Conservation (phyloP, 2,113 vertebrate genomes). For the Thalassoma bifasciatum region DNA sequence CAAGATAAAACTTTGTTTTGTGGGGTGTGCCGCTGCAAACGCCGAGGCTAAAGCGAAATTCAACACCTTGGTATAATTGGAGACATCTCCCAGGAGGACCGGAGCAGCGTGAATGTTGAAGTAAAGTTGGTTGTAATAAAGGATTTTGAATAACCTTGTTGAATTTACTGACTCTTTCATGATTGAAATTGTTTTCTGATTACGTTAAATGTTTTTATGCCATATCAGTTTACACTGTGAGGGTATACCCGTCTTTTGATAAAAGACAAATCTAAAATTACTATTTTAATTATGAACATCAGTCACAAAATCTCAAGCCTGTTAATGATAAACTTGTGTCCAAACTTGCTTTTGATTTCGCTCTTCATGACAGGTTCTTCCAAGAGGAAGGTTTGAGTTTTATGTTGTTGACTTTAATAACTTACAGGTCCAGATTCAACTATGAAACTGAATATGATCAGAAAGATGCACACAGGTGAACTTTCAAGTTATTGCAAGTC, state of each 20-base stretch:
- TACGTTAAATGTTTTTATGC: background rate
- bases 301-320: background rate
- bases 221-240: background rate
- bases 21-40: constrained; percentile 66
- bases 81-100: constrained; percentile 37
- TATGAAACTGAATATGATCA: background rate
- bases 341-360: constrained; percentile 16
- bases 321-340: constrained; percentile 41
- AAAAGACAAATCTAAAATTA: background rate
- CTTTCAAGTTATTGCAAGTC: background rate
- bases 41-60: constrained; percentile 72
- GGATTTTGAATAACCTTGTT: constrained; percentile 19
- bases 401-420: background rate
- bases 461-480: background rate
- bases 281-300: background rate
- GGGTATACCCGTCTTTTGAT: constrained; percentile 20
- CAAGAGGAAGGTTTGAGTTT: background rate
- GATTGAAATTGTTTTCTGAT: background rate
- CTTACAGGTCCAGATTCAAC: too few species aligned
- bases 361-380: constrained; percentile 22
- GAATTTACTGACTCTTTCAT: constrained; percentile 28
- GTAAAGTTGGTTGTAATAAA: constrained; percentile 59
- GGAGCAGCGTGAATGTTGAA: constrained; percentile 13
- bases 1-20: constrained; percentile 66
- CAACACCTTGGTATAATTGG: constrained; percentile 44